Base-by-base conservation (phyloP, 2,113 vertebrate genomes). In the Chamaetylas fuelleborni region DNA sequence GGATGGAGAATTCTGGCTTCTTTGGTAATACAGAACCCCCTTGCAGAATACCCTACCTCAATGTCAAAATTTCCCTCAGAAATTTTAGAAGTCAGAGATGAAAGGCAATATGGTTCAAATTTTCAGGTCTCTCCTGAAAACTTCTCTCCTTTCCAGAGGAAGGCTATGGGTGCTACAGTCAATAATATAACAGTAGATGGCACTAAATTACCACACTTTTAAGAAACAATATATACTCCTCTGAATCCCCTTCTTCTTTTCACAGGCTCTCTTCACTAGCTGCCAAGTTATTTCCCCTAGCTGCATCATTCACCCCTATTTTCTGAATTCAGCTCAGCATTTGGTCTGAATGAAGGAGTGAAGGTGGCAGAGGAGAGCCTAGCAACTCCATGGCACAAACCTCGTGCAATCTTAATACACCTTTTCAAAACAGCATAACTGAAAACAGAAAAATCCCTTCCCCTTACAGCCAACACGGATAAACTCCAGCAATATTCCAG, bases 161-260 rank as follows among this genome's bases (percentile, higher is more conserved):
- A 84, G 47, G 28, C 40, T 89, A 51, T 47, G 38, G 81, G 33
- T 88, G 67, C 50, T 86, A 65, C 19, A 94, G 67, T 83, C 88
- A 95, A 67, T 84, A 83, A 90, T 76, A 80, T 92, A 95, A 97
- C 97, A 97, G 96, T 71, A 96, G 96, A 96, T 96, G 97, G 96
- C 96, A 97, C 95, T 92, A 97, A 94, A 65, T 94, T 96, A 90
- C 93, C 92, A 70, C 83, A 36, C 53, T 84, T 94, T 47, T 62
- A 93, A 84, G 50, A 91, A 85, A 72, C 60, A 43, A 57, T 38
- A 57, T 26, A 82, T 34, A 78, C 12, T 58, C 24, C 33, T 56
- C 36, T 34, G 26, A 28, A 81, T 43, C 15, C 60, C 69, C 57
- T 82, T 72, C 40, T 40, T 73, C 54, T 90, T 89, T 81, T 65